Evolutionary conservation across 2,888 invertebrate genomes (phyloP), one percentile per base, ranked within the genome.

Genomic region (Ophonus ardosiacus): DNA sequence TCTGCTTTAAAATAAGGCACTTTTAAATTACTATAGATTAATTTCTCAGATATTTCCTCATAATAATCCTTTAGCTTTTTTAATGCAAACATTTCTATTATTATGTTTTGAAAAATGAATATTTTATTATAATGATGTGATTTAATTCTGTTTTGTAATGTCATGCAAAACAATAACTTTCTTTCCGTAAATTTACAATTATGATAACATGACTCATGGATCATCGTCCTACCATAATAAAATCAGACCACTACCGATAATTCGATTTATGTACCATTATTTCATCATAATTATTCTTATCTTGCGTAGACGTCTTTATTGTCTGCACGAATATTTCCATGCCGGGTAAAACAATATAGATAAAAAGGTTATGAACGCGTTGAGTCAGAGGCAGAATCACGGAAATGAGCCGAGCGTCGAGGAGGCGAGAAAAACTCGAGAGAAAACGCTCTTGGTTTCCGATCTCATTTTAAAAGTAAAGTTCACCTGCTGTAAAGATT

Each of bases 391-490:
- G 10, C 31, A 15, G 59, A 15, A 17, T 59, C 15, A 7, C n/a
- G 59, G 63, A 63, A 63, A 63, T 63, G 18, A 21, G 18, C 1
- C 21, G 63, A 21, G 63, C 59, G 15, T 59, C 59, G 59, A 17
- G 1, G 7, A 59, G 7, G 17, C 13, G 21, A 13, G 63, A 63
- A 63, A 63, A 63, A 63, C 63, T 63, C 63, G 13, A 3, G 18
- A 18, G 63, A 63, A 21, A 7, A 21, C 21, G 63, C 21, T 10
- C 63, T 17, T 18, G 59, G 21, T 21, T 63, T 24, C 63, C 63
- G 63, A 63, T 63, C 63, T 63, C 24, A 63, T 63, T 63, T 63
- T 63, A 63, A 63, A 63, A 63, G 63, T 63, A 63, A 63, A 63
- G 63, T 63, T 63, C 63, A 63, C 8, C 59, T 59, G 59, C 18